Evolutionary conservation across 2,888 invertebrate species (phyloP).

Genomic region (Athripsodes cinereus): DNA sequence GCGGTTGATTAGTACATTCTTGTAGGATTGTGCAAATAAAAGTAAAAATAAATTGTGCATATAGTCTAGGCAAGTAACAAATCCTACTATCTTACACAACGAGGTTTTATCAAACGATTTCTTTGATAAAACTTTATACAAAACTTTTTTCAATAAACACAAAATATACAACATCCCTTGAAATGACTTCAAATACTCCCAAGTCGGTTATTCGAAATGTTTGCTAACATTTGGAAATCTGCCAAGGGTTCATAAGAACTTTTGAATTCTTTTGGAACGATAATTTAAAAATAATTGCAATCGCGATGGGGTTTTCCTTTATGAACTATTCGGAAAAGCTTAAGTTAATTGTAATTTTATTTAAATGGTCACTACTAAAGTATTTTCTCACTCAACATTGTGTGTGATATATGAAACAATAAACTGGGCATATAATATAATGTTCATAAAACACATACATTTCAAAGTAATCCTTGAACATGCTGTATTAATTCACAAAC

Average conservation of each 20-base stretch:
- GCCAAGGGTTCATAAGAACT: not conserved
- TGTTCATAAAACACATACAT: too few species aligned
- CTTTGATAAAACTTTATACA: not conserved
- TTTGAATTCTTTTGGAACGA: not conserved
- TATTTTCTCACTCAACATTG: too few species aligned
- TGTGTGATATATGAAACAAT: too few species aligned
- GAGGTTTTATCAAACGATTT: not conserved
- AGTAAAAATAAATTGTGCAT: too few species aligned
- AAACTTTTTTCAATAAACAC: slow-evolving; percentile 1
- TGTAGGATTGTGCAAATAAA: not conserved
- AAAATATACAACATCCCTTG: not conserved
- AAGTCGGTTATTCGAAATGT: not conserved
- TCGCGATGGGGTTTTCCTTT: too few species aligned
- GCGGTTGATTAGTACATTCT: too few species aligned
- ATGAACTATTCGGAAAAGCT: too few species aligned
- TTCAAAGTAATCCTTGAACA: too few species aligned
- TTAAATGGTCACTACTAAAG: too few species aligned
- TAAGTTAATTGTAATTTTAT: too few species aligned
- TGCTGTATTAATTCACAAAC: too few species aligned
- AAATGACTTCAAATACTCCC: not conserved
- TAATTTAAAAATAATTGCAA: not conserved
- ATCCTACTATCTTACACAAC: not conserved
- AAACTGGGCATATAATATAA: too few species aligned
- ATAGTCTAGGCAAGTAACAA: not conserved
- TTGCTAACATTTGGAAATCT: not conserved